A percentile compares a stretch with the other conserved stretches of the same genome.
phyloP scores from a whole-genome alignment of 2,888 invertebrate genomes.

The Empis livida region DNA sequence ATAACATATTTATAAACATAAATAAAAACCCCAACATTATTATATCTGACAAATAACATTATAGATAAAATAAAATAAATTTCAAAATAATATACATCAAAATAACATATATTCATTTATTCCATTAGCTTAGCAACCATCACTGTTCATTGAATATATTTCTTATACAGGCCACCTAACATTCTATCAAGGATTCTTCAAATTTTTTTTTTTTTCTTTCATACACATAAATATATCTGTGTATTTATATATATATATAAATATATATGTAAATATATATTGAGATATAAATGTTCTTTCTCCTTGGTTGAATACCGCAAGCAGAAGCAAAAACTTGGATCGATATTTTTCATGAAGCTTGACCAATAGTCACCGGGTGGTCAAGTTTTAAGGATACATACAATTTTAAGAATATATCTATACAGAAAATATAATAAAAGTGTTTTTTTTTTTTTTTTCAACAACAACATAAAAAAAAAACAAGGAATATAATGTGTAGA shows the following conservation, averaged over 20 bases:
- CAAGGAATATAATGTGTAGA: background rate
- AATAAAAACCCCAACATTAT: too few relatives aligned
- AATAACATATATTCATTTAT: background rate
- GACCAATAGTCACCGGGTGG: slow-evolving; percentile 11
- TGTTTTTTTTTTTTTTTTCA: too few relatives aligned
- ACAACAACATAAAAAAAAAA: background rate
- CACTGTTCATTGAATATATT: background rate
- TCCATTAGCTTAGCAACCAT: slow-evolving; percentile 2
- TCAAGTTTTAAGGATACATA: slow-evolving; percentile 10
- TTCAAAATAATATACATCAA: too few relatives aligned
- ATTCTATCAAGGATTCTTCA: too few relatives aligned
- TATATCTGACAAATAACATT: too few relatives aligned
- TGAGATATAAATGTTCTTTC: background rate
- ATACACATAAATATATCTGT: too few relatives aligned
- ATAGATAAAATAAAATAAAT: too few relatives aligned
- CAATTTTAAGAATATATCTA: background rate
- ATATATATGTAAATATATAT: too few relatives aligned
- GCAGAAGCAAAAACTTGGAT: slow-evolving; percentile 6
- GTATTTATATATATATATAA: too few relatives aligned
- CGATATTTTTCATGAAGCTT: slow-evolving; percentile 11
- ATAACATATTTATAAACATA: too few relatives aligned
- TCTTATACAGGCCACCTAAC: too few relatives aligned
- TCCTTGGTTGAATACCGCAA: slow-evolving; percentile 6
- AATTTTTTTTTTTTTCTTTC: too few relatives aligned
- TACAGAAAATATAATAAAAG: background rate